Base-by-base conservation (phyloP, 2,113 vertebrate genomes). In the Oostethus manadensis region DNA sequence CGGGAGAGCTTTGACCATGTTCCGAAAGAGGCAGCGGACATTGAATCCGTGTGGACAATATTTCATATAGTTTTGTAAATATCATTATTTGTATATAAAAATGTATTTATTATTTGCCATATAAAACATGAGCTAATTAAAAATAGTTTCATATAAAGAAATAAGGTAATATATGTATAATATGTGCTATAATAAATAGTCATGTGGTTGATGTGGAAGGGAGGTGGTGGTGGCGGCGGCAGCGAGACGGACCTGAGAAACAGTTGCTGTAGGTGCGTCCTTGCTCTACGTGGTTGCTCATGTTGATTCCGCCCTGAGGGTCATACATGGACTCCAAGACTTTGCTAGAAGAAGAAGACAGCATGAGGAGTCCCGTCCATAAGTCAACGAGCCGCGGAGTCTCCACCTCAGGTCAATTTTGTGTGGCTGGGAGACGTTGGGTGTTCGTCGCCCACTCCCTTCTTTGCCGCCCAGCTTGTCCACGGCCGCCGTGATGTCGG, bases 281-380 rank as follows among this genome's bases (percentile, higher is more conserved):
- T 71, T 98, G 94, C 73, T 94, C 91, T 80, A 90, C 71, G 10
- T 94, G 94, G 78, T 67, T 92, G 38, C 83, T 89, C 63, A 92
- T 71, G 64, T 87, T 93, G 74, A 98, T 92, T n/a, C 94, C 95
- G 15, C 76, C 88, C 82, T 87, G 89, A 44, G 87, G 68, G 29
- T 96, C 92, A 0, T 88, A 92, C 94, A 98, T 96, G 71, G 89
- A 89, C 71, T 94, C 92, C 86, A 98, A 80, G 46, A 98, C 93
- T 56, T 92, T 81, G 51, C 96, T 98, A 44, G 17, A 7, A 48
- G 6, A 60, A 56, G 2, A 58, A 47, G 58, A 20, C 42, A 7
- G 10, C 16, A 17, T 13, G 3, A 14, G 13, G 38, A 42, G 38
- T 3, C 10, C 1, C 38, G 38, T 5, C 38, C 38, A 40, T 13